These are phyloP conservation scores for Microtus richardsoni DNA, from an alignment of 2,113 vertebrate genomes.

Conservation along the genomic window DNA sequence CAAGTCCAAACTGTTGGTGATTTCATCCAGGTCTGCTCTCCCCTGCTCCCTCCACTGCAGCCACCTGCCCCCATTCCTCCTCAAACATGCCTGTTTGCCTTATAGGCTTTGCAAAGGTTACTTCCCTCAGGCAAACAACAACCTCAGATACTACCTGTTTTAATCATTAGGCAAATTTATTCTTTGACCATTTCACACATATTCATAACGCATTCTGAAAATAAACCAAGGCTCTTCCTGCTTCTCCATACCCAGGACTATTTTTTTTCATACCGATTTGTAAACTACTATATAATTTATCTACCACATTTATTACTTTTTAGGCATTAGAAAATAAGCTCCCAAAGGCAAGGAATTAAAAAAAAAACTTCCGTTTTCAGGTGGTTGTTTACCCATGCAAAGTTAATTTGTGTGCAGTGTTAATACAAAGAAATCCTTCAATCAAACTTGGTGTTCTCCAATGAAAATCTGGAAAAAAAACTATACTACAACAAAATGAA, in stretches of 20 bases:
- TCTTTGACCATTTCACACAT: neutral
- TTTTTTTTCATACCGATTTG: neutral
- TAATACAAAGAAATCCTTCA: neutral
- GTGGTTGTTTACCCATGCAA: neutral
- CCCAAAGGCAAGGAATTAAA: neutral
- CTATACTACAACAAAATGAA: neutral
- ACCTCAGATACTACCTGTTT: neutral
- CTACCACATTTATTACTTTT: conserved; percentile 4
- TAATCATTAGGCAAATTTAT: neutral
- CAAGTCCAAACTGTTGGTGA: neutral
- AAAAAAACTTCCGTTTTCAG: neutral
- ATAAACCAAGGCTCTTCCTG: neutral
- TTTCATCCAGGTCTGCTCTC: neutral
- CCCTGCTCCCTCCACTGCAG: neutral
- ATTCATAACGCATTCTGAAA: neutral
- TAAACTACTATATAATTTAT: neutral
- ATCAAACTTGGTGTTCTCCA: neutral
- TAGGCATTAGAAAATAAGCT: neutral
- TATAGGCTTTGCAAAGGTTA: neutral
- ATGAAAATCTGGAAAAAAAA: neutral
- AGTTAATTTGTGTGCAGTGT: neutral
- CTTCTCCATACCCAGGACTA: neutral
- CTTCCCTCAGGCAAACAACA: neutral
- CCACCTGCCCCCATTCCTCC: neutral
- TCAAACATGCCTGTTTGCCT: neutral